Percentiles rank a stretch among this genome's conserved stretches.
Conservation (phyloP, 2,888 invertebrate species). For the Caenorhabditis virilis region DNA sequence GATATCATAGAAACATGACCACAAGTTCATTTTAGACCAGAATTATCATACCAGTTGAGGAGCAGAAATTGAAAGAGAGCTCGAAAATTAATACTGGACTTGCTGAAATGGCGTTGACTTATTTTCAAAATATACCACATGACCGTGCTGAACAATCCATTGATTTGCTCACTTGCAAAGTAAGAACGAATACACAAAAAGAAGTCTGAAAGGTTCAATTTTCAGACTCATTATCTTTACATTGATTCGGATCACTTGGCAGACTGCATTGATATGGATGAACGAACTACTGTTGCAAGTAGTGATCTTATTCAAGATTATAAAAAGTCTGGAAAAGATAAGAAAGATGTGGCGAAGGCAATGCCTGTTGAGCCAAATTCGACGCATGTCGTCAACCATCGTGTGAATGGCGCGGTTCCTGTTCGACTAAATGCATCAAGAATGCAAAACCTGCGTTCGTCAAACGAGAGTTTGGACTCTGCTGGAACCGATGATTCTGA, state of each 20-base stretch:
- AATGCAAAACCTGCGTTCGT: slow-evolving; percentile 50
- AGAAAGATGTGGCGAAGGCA: slow-evolving; percentile 43
- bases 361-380: slow-evolving; percentile 45
- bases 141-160: slow-evolving; percentile 59
- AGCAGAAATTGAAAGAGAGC: slow-evolving; percentile 22
- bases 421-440: slow-evolving; percentile 56
- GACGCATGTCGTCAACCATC: slow-evolving; percentile 50
- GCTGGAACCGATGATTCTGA: slow-evolving; percentile 49
- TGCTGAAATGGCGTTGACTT: slow-evolving; percentile 54
- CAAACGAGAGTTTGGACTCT: slow-evolving; percentile 54
- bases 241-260: slow-evolving; percentile 61
- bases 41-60: slow-evolving; percentile 54
- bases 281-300: slow-evolving; percentile 59
- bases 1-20: not conserved
- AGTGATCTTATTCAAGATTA: slow-evolving; percentile 67
- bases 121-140: slow-evolving; percentile 54
- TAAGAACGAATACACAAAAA: slow-evolving; percentile 10
- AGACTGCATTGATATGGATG: slow-evolving; percentile 65
- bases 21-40: slow-evolving; percentile 40
- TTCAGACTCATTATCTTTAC: slow-evolving; percentile 63
- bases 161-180: slow-evolving; percentile 55
- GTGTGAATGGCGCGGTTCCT: slow-evolving; percentile 61
- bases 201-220: not conserved
- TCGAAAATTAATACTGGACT: slow-evolving; percentile 43
- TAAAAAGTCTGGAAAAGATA: slow-evolving; percentile 50